These are phyloP conservation scores for Homarus americanus DNA, from an alignment of 1,140 invertebrate genomes.

Conservation along the genomic window DNA sequence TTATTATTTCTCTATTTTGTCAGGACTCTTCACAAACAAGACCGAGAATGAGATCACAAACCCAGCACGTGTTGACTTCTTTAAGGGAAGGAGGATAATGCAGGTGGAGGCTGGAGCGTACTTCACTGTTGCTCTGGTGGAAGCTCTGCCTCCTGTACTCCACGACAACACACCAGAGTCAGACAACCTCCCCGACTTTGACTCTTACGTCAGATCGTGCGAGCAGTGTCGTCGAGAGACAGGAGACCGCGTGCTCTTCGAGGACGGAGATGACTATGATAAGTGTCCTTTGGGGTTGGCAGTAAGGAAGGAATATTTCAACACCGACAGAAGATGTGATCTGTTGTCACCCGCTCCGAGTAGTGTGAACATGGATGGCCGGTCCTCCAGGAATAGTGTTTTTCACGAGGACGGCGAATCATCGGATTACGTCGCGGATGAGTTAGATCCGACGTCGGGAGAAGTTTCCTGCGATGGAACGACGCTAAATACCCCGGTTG, in stretches of 20 bases:
- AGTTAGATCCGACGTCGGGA: conserved; percentile 46
- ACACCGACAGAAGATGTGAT: conserved; percentile 18
- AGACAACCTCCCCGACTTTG: conserved; percentile 53
- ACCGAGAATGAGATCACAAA: conserved; percentile 68
- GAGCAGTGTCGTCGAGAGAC: conserved; percentile 60
- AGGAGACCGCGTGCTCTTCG: conserved; percentile 53
- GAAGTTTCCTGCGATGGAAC: conserved; percentile 61
- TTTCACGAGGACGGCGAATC: conserved; percentile 64
- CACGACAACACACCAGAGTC: neutral
- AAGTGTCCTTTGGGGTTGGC: conserved; percentile 65
- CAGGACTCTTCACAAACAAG: conserved; percentile 67
- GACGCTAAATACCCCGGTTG: conserved; percentile 52
- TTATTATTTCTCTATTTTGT: neutral
- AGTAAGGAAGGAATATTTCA: conserved; percentile 38
- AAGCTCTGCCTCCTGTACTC: conserved; percentile 48
- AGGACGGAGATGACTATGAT: conserved; percentile 53
- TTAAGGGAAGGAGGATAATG: conserved; percentile 59
- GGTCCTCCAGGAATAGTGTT: conserved; percentile 58
- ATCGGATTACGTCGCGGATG: conserved; percentile 54
- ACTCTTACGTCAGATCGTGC: conserved; percentile 57
- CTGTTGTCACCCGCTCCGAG: conserved; percentile 59
- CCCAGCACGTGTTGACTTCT: conserved; percentile 63
- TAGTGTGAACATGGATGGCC: conserved; percentile 49
- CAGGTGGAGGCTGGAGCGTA: conserved; percentile 60
- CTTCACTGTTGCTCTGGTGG: conserved; percentile 65